Base-by-base conservation (phyloP, 1,140 invertebrate species). In the Drosophila sulfurigaster region DNA sequence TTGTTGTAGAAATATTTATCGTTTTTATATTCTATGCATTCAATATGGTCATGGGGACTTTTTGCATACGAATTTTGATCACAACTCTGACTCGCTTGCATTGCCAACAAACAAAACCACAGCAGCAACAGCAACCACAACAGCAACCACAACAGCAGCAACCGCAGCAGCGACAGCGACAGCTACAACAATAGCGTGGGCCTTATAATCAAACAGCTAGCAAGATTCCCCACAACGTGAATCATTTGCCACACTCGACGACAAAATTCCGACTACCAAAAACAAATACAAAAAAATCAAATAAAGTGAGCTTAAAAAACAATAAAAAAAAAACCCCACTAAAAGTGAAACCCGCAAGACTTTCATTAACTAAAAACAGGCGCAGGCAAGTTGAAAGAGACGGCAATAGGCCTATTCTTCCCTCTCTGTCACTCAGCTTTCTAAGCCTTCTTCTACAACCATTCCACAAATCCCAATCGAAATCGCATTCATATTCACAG, bases 351-450 rank as follows among this genome's bases (percentile, higher is more conserved):
- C 52, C 62, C 15, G 76, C 57, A 62, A 41, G 52, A 78, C 63
- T 80, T 86, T 75, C 75, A 85, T 81, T 85, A 81, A 85, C 74
- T 65, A 77, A 78, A 25, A 81, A 72, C 41, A 35, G 46, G 20
- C 46, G 51, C 46, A 41, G 59, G 35, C 10, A 32, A 15, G 46
- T 32, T 10, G 38, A 41, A 3, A 30, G 25, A 30, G 5, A 35
- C 5, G 35, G 1, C 38, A 3, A 41, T 32, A 5, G 7, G 30
- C 30, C 30, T 32, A 11, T n/a, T 41, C 38, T n/a, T 41, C 38
- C 11, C 38, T 41, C 38, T 41, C 35, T 38, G 6, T 38, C 35
- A 1, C 7, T 11, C 38, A 41, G 7, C 38, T 41, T 41, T 41
- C 38, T 41, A 41, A 41, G 38, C 38, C 38, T 41, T 11, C 38